Base-by-base conservation (phyloP, 2,888 invertebrate species). In the Ochropacha duplaris region DNA sequence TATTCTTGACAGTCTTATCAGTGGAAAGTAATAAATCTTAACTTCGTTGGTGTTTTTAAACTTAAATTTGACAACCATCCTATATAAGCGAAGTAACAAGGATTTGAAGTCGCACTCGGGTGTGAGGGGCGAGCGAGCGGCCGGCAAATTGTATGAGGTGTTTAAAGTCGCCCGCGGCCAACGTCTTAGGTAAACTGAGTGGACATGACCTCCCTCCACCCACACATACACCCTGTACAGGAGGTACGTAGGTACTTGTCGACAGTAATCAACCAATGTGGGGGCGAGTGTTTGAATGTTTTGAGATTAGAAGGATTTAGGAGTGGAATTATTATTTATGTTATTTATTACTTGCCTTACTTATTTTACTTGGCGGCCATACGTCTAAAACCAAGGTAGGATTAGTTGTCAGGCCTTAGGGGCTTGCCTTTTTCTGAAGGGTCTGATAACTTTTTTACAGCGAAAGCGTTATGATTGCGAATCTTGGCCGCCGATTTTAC, bases 111-210 rank as follows among this genome's bases (percentile, higher is more conserved):
- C 44, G 44, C 28, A 51, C n/a, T 19, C 52, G 66, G 71, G 66
- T 79, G 79, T 76, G 79, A 75, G 77, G 74, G 79, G 71, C 69
- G 22, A 22, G 44, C 65, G 66, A 69, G 71, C 62, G 73, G 64
- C 65, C 65, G 62, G 72, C 74, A 72, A 74, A 74, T 73, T 72
- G 76, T 75, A 79, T 77, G 84, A 87, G 84, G 87, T 88, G 87
- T 84, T 84, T 81, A 83, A 84, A 80, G 79, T 76, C 74, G 66
- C 59, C 61, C 65, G 71, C 78, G 75, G 69, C 69, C 76, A 74
- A 72, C 80, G 79, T 84, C 86, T 87, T 88, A 88, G 83, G 83
- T 86, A 86, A 86, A 86, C 86, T 44, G 83, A 75, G 74, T 66
- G 66, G 65, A 60, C 64, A 52, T 67, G 61, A 60, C 60, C 49